These are phyloP conservation scores for Drosophila macrothrix DNA, from an alignment of 2,888 invertebrate genomes.

Conservation along the genomic window DNA sequence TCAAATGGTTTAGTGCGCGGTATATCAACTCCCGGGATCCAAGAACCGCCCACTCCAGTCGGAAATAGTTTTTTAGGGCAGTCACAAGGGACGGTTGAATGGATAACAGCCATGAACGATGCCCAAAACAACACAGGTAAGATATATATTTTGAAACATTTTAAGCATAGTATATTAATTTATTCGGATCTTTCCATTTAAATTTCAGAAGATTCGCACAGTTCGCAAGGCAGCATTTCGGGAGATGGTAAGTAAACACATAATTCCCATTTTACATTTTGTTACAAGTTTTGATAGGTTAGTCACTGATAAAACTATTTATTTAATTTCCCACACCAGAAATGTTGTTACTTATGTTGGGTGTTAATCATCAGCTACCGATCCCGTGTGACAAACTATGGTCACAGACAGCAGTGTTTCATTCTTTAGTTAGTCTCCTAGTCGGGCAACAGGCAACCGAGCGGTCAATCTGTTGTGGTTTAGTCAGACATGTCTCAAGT, in stretches of 20 bases:
- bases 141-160: constrained; percentile 3
- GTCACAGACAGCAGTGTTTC: constrained; percentile 1
- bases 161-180: not conserved
- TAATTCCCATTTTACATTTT: not conserved
- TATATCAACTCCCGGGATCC: constrained; percentile 42
- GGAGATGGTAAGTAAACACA: constrained; percentile 84
- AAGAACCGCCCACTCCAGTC: constrained; percentile 36
- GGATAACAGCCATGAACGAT: constrained; percentile 82
- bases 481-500: constrained; percentile 54
- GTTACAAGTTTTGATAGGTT: not conserved
- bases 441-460: constrained; percentile 20
- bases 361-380: constrained; percentile 17
- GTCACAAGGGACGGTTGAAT: constrained; percentile 78
- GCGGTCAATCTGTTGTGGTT: constrained; percentile 63
- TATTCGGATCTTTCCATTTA: not conserved
- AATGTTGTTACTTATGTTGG: constrained; percentile 1
- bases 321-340: constrained; percentile 7
- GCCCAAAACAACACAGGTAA: constrained; percentile 76
- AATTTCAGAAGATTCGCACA: constrained; percentile 84
- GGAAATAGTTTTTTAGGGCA: constrained; percentile 69
- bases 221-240: constrained; percentile 84
- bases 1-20: constrained; percentile 51
- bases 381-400: constrained; percentile 32
- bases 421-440: constrained; percentile 9
- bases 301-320: not conserved